Evolutionary conservation across 2,888 invertebrate genomes (phyloP), one percentile per base, ranked within the genome.

Genomic region (Apamea sordens): DNA sequence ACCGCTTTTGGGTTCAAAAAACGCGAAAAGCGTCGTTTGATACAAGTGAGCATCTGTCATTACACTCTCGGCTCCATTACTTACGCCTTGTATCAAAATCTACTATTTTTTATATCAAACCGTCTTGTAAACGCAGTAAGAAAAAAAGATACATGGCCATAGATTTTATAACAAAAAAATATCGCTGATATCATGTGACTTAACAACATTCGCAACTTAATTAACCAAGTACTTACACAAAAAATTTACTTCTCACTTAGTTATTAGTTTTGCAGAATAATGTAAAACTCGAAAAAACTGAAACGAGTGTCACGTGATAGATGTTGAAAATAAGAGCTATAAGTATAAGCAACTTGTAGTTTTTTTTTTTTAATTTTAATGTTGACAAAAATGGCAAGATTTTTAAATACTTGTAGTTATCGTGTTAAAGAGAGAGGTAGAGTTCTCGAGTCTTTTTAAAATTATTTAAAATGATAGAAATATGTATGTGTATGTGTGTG

Each of bases 141-240:
- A 18, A 73, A 50, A 18, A 73, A 50, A 73, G 21, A 21, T 73
- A 13, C 7, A 28, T 15, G 24, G 28, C 32, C 41, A 76, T 56
- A 56, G 18, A 24, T 47, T 41, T 73, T 36, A 21, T 8, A 50
- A 10, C 8, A 59, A 80, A 15, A 61, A 68, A 83, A 56, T 61
- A 63, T 5, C 3, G n/a, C 32, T 15, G n/a, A 32, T 28, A 21
- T 81, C 74, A 70, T 73, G 68, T 73, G 76, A 75, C n/a, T 64
- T 61, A 28, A 59, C 81, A 71, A 67, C 10, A 44, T 44, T 78
- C 50, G 32, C 28, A 59, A 76, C 1, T 36, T 50, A 41, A 53
- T 56, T 28, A 67, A 44, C 24, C 13, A 50, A 13, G n/a, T 56
- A 59, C n/a, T 11, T 56, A 59, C 28, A 41, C 36, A 71, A 81